These are phyloP conservation scores for Carassius auratus DNA, from an alignment of 2,113 vertebrate genomes.

Conservation along the genomic window DNA sequence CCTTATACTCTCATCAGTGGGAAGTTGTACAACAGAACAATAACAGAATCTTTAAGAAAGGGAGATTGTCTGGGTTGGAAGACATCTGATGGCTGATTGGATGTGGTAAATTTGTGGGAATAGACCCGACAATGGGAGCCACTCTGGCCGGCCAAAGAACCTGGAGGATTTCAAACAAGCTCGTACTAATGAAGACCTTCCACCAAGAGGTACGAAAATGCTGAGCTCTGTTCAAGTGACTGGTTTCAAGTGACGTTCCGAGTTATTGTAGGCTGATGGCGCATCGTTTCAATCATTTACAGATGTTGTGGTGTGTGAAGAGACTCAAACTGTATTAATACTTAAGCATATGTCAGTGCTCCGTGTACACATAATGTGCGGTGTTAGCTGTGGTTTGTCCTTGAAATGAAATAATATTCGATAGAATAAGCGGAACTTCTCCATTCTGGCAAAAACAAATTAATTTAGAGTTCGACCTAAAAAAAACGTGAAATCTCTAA, in stretches of 20 bases:
- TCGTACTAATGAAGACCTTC: constrained; percentile 4
- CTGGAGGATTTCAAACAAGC: constrained; percentile 29
- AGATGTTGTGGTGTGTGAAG: constrained; percentile 2
- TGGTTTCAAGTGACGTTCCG: background rate
- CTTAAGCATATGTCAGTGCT: background rate
- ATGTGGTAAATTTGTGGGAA: background rate
- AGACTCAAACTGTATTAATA: background rate
- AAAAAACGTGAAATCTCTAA: background rate
- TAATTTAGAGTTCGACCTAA: background rate
- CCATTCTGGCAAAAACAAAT: background rate
- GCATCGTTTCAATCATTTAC: background rate
- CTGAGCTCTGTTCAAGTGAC: background rate
- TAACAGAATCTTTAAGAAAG: background rate
- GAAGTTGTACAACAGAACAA: constrained; percentile 9
- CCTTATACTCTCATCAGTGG: constrained; percentile 20
- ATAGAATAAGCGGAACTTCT: background rate
- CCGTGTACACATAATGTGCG: background rate
- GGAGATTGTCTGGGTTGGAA: background rate
- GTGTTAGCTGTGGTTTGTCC: background rate
- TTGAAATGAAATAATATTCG: background rate
- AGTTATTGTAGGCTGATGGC: background rate
- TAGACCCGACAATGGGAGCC: background rate
- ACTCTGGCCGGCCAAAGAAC: constrained; percentile 28
- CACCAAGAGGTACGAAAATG: constrained; percentile 38
- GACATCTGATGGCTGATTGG: background rate